phyloP scores from a whole-genome alignment of 2,113 vertebrate genomes.

The Ameiurus melas region DNA sequence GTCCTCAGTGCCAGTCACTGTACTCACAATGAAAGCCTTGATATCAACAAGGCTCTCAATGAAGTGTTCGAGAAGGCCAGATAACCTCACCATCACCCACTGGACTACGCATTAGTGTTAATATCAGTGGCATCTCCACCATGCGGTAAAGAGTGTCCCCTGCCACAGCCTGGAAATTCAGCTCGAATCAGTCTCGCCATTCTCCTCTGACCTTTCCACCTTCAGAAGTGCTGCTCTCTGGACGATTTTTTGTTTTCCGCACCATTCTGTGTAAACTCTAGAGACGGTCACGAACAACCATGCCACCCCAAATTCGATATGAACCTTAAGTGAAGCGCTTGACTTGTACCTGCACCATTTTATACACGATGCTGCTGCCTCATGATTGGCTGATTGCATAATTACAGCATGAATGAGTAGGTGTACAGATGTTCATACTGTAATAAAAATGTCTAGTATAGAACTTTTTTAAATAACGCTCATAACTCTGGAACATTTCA shows the following conservation, averaged over 20 bases:
- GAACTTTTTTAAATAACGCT: neutral
- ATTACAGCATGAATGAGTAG: neutral
- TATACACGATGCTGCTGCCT: too few species aligned
- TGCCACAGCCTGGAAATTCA: neutral
- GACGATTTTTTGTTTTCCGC: too few species aligned
- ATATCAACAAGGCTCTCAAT: neutral
- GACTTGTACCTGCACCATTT: neutral
- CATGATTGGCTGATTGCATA: neutral
- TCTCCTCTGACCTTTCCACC: neutral
- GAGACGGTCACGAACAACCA: neutral
- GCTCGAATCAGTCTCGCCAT: neutral
- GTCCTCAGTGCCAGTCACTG: neutral
- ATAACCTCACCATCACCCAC: slow-evolving; percentile 3
- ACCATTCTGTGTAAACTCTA: too few species aligned
- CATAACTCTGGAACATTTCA: neutral
- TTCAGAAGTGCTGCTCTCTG: neutral
- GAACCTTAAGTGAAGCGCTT: neutral
- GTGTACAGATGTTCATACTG: neutral
- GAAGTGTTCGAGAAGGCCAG: neutral
- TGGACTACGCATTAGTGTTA: neutral
- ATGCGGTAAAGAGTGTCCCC: neutral
- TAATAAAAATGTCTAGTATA: neutral
- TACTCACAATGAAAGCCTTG: neutral
- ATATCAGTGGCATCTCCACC: neutral
- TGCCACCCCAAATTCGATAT: too few species aligned